Evolutionary conservation across 2,888 invertebrate species (phyloP), one percentile per base, ranked within the genome.

Genomic region (Latrodectus elegans): DNA sequence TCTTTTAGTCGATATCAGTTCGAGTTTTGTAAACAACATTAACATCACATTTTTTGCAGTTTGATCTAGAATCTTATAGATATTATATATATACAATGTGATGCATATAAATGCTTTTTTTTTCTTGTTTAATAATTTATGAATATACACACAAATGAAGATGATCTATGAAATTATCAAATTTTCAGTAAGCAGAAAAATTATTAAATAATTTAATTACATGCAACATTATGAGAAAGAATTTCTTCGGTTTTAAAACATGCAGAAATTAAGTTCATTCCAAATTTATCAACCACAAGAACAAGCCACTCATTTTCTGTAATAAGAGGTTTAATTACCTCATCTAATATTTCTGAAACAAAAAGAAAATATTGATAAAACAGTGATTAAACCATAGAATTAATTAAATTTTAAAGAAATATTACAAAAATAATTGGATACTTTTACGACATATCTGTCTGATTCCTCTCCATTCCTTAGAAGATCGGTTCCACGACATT

Each of bases 211-310:
- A 60, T 60, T n/a, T 15, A 14, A 70, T 70, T 8, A 82, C 82
- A 53, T 9, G 86, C 75, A 72, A 86, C 81, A 51, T 86, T 86
- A 14, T 38, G 72, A 26, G 81, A 70, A 53, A 81, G 64, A 1
- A 86, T 26, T 81, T 86, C 86, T 49, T 86, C 72, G 10, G 86
- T 86, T 53, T 74, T 80, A 17, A 86, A 86, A 38, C 86, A 86
- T 17, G 26, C 38, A 38, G 86, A 65, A 26, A 86, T n/a, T 14
- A 86, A 22, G 55, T 72, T 76, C 81, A 81, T 64, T n/a, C 74
- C 80, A 70, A 81, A 71, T 38, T 75, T 65, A 55, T 81, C 86
- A 38, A 86, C 76, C 22, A 86, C 64, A 8, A 86, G 53, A 11
- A 86, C 11, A 52, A 76, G 80, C 86, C 86, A 86, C 64, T 86